Conservation (phyloP, 1,140 invertebrate genomes). For the Armadillidium nasatum region DNA sequence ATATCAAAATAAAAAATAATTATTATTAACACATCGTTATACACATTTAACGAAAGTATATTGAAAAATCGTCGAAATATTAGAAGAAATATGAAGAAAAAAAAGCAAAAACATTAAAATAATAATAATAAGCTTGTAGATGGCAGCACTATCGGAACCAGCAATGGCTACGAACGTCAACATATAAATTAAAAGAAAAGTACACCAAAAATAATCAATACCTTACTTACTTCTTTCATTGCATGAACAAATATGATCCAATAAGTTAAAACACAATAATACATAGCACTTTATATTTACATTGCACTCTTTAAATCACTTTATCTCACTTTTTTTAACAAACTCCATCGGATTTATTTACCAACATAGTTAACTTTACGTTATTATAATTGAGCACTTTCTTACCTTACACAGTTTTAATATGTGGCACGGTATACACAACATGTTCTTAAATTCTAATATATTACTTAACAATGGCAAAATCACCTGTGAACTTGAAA, state of each 20-base stretch:
- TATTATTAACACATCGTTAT: too few species aligned
- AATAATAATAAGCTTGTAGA: slow-evolving; percentile 20
- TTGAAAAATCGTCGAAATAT: neutral
- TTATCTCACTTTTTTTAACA: slow-evolving; percentile 13
- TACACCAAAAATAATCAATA: slow-evolving; percentile 9
- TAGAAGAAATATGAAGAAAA: neutral
- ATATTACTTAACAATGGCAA: slow-evolving; percentile 41
- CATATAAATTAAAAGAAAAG: slow-evolving; percentile 18
- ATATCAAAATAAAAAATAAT: too few species aligned
- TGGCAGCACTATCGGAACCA: slow-evolving; percentile 26
- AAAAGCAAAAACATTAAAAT: neutral
- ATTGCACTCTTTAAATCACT: slow-evolving; percentile 9
- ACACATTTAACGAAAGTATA: too few species aligned
- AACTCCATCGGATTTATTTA: slow-evolving; percentile 42
- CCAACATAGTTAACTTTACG: slow-evolving; percentile 30
- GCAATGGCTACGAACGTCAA: slow-evolving; percentile 13
- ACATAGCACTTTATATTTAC: slow-evolving; percentile 5
- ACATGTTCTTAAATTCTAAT: slow-evolving; percentile 42
- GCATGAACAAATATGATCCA: neutral
- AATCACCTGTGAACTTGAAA: slow-evolving; percentile 53
- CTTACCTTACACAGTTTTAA: slow-evolving; percentile 40
- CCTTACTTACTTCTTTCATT: neutral
- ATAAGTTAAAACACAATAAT: neutral
- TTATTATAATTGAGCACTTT: slow-evolving; percentile 28
- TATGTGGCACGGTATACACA: slow-evolving; percentile 31